Evolutionary conservation across 2,797 vertebrate species (phyloP).

Genomic region (Spea hammondii): DNA sequence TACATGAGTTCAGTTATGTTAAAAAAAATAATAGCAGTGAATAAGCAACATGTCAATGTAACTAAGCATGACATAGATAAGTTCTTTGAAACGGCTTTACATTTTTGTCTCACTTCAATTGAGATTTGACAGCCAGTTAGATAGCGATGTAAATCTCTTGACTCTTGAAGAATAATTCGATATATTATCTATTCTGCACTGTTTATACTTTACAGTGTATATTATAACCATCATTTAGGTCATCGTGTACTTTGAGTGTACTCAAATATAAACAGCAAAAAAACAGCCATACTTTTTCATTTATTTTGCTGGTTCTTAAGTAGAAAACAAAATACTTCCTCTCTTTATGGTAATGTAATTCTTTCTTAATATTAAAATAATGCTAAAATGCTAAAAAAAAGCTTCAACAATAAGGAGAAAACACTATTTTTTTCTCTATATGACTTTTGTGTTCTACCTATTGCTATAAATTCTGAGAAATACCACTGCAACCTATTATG

Average conservation of each 20-base stretch:
- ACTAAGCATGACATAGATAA: no score
- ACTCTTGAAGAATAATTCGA: constrained; percentile 21
- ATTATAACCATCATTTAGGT: not conserved
- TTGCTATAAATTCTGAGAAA: not conserved
- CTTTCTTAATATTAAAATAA: not conserved
- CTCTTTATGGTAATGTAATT: not conserved
- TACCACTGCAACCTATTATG: not conserved
- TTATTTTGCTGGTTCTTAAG: no score
- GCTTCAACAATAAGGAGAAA: not conserved
- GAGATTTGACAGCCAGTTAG: no score
- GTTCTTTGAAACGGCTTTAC: no score
- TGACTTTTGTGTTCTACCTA: not conserved
- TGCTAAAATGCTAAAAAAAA: not conserved
- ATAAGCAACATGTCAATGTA: no score
- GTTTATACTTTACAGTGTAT: not conserved
- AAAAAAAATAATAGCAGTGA: no score
- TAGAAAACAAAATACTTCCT: no score
- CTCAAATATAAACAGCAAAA: not conserved
- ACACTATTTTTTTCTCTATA: no score
- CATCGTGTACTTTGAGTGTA: not conserved
- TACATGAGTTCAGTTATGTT: no score
- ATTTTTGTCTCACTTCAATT: no score
- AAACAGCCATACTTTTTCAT: not conserved
- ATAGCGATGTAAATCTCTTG: constrained; percentile 3
- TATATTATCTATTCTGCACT: constrained; percentile 14